These are phyloP conservation scores for Paragorgia papillata DNA, from an alignment of 92 coral and sea anemone species.

Conservation along the genomic window DNA sequence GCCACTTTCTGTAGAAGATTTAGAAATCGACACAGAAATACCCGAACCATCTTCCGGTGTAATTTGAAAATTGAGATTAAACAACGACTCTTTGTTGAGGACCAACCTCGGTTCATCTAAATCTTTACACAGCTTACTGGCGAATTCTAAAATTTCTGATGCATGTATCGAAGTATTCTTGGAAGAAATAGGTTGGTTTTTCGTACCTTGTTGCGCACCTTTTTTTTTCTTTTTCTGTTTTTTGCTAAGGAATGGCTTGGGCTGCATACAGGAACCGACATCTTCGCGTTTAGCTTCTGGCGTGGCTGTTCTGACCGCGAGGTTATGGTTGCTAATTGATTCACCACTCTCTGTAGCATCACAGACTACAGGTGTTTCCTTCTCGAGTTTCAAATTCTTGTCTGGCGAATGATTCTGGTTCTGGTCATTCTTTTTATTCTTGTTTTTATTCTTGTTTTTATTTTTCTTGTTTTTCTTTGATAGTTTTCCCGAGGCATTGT, in stretches of 20 bases:
- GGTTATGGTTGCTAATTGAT: no score
- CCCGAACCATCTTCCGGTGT: not conserved
- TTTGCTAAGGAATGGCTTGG: not conserved
- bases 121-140: not conserved
- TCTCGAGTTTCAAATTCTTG: not conserved
- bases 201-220: not conserved
- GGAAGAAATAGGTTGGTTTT: not conserved
- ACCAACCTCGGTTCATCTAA: not conserved
- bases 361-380: not conserved
- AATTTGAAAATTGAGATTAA: not conserved
- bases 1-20: not conserved
- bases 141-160: not conserved
- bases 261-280: no score
- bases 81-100: not conserved
- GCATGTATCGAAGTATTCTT: not conserved
- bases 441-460: not conserved
- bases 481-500: not conserved
- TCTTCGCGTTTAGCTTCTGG: no score
- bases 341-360: no score
- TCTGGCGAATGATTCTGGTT: not conserved
- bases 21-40: not conserved
- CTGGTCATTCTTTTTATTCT: not conserved
- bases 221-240: not conserved
- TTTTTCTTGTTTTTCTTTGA: not conserved
- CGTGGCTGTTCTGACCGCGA: no score